phyloP scores from a whole-genome alignment of 2,888 invertebrate genomes.

The Cabera pusaria region DNA sequence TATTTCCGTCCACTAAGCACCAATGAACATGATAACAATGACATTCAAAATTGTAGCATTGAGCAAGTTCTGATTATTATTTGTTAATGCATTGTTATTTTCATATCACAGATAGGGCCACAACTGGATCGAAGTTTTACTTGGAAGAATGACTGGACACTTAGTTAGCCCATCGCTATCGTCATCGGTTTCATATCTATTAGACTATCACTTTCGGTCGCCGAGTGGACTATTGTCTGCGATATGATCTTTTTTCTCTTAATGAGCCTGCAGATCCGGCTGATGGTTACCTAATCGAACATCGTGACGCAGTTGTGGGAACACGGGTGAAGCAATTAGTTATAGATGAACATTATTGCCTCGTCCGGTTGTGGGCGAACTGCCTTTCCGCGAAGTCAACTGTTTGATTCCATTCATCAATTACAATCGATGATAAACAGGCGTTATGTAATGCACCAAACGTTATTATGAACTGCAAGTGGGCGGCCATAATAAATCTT shows the following conservation, averaged over 20 bases:
- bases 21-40: constrained; percentile 17
- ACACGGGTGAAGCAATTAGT: constrained; percentile 61
- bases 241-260: constrained; percentile 76
- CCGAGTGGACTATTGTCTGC: constrained; percentile 72
- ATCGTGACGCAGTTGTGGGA: constrained; percentile 71
- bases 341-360: constrained; percentile 34
- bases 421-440: constrained; percentile 38
- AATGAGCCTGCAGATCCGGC: constrained; percentile 75
- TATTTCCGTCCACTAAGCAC: constrained; percentile 5
- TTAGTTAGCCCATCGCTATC: constrained; percentile 53
- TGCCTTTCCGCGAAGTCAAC: constrained; percentile 39
- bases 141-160: constrained; percentile 58
- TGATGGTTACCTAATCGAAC: constrained; percentile 68
- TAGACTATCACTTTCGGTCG: constrained; percentile 78
- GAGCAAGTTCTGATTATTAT: constrained; percentile 20
- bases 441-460: constrained; percentile 34
- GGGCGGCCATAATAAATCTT: constrained; percentile 31
- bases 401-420: constrained; percentile 44
- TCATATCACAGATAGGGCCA: constrained; percentile 11
- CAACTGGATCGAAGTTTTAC: constrained; percentile 34
- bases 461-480: constrained; percentile 24
- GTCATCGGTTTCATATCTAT: constrained; percentile 68
- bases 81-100: constrained; percentile 21
- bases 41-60: constrained; percentile 18
- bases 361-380: constrained; percentile 36